These are phyloP conservation scores for Eucriotettix oculatus DNA, from an alignment of 2,888 invertebrate genomes.

Conservation along the genomic window DNA sequence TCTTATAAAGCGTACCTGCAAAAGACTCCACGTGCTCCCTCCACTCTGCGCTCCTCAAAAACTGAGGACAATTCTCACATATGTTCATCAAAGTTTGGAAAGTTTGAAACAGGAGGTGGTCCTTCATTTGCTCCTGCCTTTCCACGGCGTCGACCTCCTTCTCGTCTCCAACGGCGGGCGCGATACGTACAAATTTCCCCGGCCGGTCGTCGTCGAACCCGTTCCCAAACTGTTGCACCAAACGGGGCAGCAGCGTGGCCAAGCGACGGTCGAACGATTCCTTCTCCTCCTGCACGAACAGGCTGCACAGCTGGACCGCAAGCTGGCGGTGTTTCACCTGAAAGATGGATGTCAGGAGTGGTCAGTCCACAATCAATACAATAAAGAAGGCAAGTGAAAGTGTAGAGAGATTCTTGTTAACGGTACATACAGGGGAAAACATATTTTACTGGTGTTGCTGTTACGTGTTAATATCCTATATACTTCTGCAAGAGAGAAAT, in stretches of 20 bases:
- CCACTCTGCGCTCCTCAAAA: conserved; percentile 35
- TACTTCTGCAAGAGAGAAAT: too few species aligned
- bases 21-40: conserved; percentile 19
- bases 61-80: conserved; percentile 40
- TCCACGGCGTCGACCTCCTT: conserved; percentile 22
- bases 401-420: too few species aligned
- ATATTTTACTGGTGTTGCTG: too few species aligned
- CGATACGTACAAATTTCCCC: conserved; percentile 39
- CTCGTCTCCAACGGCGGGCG: conserved; percentile 15
- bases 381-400: too few species aligned
- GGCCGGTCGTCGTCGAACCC: conserved; percentile 20
- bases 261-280: conserved; percentile 50
- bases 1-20: conserved; percentile 5
- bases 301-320: conserved; percentile 59
- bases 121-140: conserved; percentile 43
- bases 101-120: conserved; percentile 60
- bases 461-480: too few species aligned
- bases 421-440: too few species aligned
- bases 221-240: conserved; percentile 31
- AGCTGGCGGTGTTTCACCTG: conserved; percentile 52
- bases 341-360: conserved; percentile 10
- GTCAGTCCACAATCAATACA: too few species aligned
- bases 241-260: conserved; percentile 38
- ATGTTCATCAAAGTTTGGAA: conserved; percentile 54
- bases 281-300: conserved; percentile 64